A percentile compares a stretch with the other conserved stretches of the same genome.
Evolutionary conservation across 2,113 vertebrate genomes (phyloP).

Genomic region (Pampusana beccarii): DNA sequence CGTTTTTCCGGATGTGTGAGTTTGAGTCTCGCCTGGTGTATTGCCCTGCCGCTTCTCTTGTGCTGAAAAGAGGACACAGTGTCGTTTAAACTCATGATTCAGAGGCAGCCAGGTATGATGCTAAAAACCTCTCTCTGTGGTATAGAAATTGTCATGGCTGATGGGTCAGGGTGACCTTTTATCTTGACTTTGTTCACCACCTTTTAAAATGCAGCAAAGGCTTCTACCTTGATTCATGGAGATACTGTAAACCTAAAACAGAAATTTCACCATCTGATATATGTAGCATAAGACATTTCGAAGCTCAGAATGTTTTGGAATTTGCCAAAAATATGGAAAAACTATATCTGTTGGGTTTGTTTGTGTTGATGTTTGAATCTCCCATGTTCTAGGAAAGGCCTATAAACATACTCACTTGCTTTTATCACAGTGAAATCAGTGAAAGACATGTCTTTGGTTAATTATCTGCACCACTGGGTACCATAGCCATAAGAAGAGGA

Average conservation of each 20-base stretch:
- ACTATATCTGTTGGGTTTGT: neutral
- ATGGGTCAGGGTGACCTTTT: conserved; percentile 28
- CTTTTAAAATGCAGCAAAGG: conserved; percentile 5
- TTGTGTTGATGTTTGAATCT: neutral
- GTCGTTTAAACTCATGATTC: conserved; percentile 42
- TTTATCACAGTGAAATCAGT: neutral
- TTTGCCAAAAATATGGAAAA: neutral
- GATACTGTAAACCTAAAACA: neutral
- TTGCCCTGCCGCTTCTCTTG: conserved; percentile 12
- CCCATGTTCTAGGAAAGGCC: neutral
- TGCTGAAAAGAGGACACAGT: neutral
- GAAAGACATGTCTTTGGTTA: neutral
- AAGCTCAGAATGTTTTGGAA: neutral
- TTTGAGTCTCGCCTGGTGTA: conserved; percentile 1
- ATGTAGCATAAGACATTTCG: neutral
- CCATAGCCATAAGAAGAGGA: neutral
- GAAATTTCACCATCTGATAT: neutral
- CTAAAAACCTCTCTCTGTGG: conserved; percentile 33
- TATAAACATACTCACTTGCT: neutral
- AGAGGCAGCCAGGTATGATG: conserved; percentile 39
- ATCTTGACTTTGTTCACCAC: neutral
- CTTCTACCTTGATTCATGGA: neutral
- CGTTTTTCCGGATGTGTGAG: neutral
- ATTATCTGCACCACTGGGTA: neutral
- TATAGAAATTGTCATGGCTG: conserved; percentile 39